phyloP scores from a whole-genome alignment of 2,113 vertebrate genomes.

The Solea senegalensis region DNA sequence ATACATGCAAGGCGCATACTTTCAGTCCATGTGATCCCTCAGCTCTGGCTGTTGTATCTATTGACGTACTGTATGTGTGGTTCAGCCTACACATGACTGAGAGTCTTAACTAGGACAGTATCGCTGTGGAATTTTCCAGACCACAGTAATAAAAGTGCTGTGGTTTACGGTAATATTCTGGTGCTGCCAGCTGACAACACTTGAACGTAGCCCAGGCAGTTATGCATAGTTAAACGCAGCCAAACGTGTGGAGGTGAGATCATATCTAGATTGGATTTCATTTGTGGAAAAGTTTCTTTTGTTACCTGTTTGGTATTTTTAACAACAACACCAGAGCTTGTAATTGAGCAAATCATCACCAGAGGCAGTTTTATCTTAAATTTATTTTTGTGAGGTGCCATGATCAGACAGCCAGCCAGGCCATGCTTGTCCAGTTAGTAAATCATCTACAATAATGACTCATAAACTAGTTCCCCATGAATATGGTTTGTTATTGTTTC shows the following conservation, averaged over 20 bases:
- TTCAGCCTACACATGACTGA: slow-evolving; percentile 30
- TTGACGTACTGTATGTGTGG: slow-evolving; percentile 33
- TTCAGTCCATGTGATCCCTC: neutral
- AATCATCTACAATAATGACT: no score
- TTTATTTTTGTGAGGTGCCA: neutral
- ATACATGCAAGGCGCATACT: slow-evolving; percentile 9
- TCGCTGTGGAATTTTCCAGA: slow-evolving; percentile 69
- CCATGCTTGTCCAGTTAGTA: neutral
- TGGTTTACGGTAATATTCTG: slow-evolving; percentile 62
- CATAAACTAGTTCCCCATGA: neutral
- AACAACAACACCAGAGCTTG: slow-evolving; percentile 25
- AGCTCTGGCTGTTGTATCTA: neutral
- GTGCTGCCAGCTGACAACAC: slow-evolving; percentile 53
- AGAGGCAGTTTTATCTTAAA: neutral
- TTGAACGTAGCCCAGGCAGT: slow-evolving; percentile 55
- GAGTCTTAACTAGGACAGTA: slow-evolving; percentile 38
- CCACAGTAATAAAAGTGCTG: slow-evolving; percentile 55
- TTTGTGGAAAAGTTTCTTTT: slow-evolving; percentile 35
- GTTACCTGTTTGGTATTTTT: slow-evolving; percentile 33
- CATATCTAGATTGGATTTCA: slow-evolving; percentile 29
- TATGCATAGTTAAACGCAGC: slow-evolving; percentile 40
- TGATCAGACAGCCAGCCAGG: slow-evolving; percentile 4
- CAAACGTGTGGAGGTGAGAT: slow-evolving; percentile 49
- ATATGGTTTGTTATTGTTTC: neutral
- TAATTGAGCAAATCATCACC: slow-evolving; percentile 16